These are phyloP conservation scores for Manis javanica DNA, from an alignment of 2,797 vertebrate genomes.

Conservation along the genomic window DNA sequence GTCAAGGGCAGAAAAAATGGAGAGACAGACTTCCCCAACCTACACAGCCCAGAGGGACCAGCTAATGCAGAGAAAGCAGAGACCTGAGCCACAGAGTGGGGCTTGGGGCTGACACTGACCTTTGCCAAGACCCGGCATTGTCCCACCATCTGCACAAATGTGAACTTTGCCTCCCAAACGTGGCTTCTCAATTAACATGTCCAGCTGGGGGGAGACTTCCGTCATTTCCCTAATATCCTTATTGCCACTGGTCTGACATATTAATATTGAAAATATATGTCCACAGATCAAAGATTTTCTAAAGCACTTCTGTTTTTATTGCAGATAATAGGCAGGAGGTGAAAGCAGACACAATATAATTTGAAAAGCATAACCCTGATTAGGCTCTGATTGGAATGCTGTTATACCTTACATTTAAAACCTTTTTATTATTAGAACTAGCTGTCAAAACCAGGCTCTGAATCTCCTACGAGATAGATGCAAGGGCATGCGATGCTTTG, in stretches of 20 bases:
- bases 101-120: conserved; percentile 95
- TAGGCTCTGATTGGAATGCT: conserved; percentile 85
- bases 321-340: conserved; percentile 90
- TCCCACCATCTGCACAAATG: conserved; percentile 96
- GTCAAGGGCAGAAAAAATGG: conserved; percentile 90
- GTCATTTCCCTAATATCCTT: conserved; percentile 96
- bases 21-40: conserved; percentile 83
- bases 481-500: conserved; percentile 73
- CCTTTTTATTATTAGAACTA: conserved; percentile 84
- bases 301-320: conserved; percentile 88
- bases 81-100: conserved; percentile 91
- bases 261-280: conserved; percentile 94
- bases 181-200: conserved; percentile 98
- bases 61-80: conserved; percentile 86
- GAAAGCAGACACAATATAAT: conserved; percentile 90
- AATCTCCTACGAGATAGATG: conserved; percentile 58
- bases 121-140: conserved; percentile 91
- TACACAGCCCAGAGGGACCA: conserved; percentile 89
- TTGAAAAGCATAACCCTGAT: conserved; percentile 90
- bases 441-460: conserved; percentile 80
- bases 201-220: conserved; percentile 97
- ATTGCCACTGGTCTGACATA: conserved; percentile 91
- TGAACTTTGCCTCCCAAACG: conserved; percentile 97
- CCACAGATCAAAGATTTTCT: conserved; percentile 86
- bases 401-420: conserved; percentile 85